Evolutionary conservation across 1,140 invertebrate species (phyloP).

Genomic region (Tetramorium simillimum): DNA sequence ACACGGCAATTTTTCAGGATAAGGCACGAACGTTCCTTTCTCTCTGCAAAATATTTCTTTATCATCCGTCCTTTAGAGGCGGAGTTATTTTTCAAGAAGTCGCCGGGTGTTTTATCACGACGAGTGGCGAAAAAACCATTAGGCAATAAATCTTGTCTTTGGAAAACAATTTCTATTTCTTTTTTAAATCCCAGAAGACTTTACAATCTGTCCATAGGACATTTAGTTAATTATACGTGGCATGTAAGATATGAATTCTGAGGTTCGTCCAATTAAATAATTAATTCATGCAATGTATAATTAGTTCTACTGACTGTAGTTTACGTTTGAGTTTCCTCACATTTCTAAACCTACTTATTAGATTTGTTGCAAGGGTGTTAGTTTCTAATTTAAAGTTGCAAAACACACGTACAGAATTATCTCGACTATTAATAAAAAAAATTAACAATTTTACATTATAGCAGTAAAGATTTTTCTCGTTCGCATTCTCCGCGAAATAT

Average conservation of each 20-base stretch:
- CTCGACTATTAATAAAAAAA: background rate
- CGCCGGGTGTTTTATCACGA: background rate
- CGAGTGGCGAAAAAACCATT: no score
- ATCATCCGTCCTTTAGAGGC: background rate
- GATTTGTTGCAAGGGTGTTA: no score
- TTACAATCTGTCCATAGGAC: no score
- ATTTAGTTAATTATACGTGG: no score
- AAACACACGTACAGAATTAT: background rate
- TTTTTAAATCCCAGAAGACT: no score
- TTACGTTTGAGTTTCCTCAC: no score
- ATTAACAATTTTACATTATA: background rate
- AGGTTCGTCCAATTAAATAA: no score
- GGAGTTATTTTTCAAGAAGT: background rate
- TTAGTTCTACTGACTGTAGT: no score
- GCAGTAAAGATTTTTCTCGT: background rate
- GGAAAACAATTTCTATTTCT: background rate
- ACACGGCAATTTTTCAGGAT: background rate
- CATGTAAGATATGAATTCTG: no score
- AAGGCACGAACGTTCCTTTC: background rate
- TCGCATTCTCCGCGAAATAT: background rate
- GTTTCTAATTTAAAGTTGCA: background rate
- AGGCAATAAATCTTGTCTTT: background rate
- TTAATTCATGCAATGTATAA: no score
- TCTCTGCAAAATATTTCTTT: background rate
- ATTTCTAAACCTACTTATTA: no score